Percentiles rank a stretch among this genome's conserved stretches.
phyloP scores from a whole-genome alignment of 2,113 vertebrate species.

The Paralichthys olivaceus region DNA sequence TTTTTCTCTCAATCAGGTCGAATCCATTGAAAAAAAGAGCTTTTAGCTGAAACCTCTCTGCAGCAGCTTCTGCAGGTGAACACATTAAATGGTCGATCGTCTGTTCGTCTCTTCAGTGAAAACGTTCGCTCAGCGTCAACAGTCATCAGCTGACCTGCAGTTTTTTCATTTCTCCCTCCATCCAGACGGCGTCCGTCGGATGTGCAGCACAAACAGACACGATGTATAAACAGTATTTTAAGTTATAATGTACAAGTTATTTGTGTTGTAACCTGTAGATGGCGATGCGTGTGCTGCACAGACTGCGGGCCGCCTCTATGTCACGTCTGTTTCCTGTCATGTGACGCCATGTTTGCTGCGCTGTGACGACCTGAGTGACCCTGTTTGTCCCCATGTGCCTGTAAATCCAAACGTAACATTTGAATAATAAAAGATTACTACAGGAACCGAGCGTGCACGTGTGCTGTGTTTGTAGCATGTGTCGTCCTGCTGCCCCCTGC shows the following conservation, averaged over 20 bases:
- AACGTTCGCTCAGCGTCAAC: neutral
- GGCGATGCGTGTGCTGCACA: constrained; percentile 51
- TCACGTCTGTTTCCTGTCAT: neutral
- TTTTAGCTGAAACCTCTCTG: neutral
- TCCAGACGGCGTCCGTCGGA: neutral
- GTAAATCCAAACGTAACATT: constrained; percentile 84
- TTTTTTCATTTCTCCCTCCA: neutral
- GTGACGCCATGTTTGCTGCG: constrained; percentile 12
- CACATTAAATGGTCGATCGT: neutral
- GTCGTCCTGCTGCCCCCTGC: neutral
- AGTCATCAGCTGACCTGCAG: too few relatives aligned
- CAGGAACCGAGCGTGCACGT: constrained; percentile 43
- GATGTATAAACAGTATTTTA: constrained; percentile 98
- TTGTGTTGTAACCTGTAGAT: constrained; percentile 81
- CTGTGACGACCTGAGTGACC: constrained; percentile 67
- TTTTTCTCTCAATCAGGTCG: neutral
- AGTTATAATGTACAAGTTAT: constrained; percentile 95
- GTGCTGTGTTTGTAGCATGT: neutral
- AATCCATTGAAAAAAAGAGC: too few relatives aligned
- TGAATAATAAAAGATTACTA: constrained; percentile 84
- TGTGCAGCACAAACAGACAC: constrained; percentile 63
- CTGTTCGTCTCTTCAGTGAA: neutral
- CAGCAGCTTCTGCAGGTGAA: neutral
- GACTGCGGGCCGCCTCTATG: constrained; percentile 32
- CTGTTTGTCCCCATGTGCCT: constrained; percentile 75